Evolutionary conservation across 2,113 vertebrate genomes (phyloP), one percentile per base, ranked within the genome.

Genomic region (Brienomyrus brachyistius): DNA sequence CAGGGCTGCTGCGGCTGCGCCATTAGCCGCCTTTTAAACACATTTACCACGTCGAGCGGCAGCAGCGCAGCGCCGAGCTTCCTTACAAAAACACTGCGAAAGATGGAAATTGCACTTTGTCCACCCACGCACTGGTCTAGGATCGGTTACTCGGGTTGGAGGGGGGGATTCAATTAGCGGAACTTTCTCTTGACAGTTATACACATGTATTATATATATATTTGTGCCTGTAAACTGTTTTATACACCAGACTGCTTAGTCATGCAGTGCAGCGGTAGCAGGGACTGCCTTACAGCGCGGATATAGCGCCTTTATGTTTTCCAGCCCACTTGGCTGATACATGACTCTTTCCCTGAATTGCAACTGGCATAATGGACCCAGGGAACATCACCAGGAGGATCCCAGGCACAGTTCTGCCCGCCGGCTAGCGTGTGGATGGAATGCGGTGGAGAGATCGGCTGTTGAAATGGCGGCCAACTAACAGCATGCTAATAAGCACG

Each of bases 81-180:
- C 87, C 87, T 45, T 23, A n/a, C 54, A 59, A 21, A 45, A 88
- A 47, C 54, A n/a, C 87, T 6, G 4, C 56, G 10, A 56, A 59
- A 62, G 40, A 45, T 35, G 13, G 23, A 56, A 19, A 5, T 23
- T 40, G 17, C 15, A 40, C 66, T 80, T 70, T 82, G 35, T 90
- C 83, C 54, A 2, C 52, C 86, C 87, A 51, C 40, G 35, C 40
- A 88, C 87, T n/a, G 87, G 54, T 66, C 87, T 62, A 88, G 87
- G 87, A 88, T 88, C 87, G 35, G 87, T 88, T n/a, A 66, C n/a
- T 54, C 74, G 13, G 35, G 11, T 35, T 19, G 82, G 45, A 6
- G 45, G 40, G 17, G 17, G 15, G 74, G 35, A 84, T 23, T 48
- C 19, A 48, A 45, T 23, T 45, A n/a, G 48, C 19, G 40, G 21